Base-by-base conservation (phyloP, 2,888 invertebrate genomes). In the Calephelis perditalis region DNA sequence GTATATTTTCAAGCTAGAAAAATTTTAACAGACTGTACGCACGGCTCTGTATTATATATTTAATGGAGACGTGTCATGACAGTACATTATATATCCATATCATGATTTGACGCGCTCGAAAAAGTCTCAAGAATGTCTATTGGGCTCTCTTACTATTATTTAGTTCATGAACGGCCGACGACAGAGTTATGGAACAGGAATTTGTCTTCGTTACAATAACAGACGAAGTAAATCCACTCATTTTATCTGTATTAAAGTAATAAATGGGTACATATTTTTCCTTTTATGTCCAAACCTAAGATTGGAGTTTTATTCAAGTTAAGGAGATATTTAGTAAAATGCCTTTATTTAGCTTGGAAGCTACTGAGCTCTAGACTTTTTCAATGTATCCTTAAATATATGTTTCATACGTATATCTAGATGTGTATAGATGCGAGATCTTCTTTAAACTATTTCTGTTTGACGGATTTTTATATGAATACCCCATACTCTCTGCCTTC, bases 211-310 rank as follows among this genome's bases (percentile, higher is more conserved):
- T 54, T 54, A 11, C 52, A 11, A 7, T 54, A 54, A 54, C 10
- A 52, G 7, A 35, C 52, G 26, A 6, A 35, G 35, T 52, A 52
- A 52, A 52, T 49, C 49, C 49, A 26, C 52, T 40, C 52, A 52
- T 49, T 49, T 52, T 52, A 52, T 52, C 52, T 10, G 35, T 15
- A 52, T 52, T 52, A 52, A 49, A 35, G 52, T 52, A 26, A 35
- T 52, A 52, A 52, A 52, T 52, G 52, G 10, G 26, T 52, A 52
- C 11, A 52, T 52, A 52, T 52, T 52, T 52, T 35, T 49, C 49
- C 26, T 52, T 26, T 52, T 11, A 35, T 7, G 35, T 35, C 52
- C 12, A 8, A 26, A 26, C 52, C 26, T 11, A 52, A 35, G 52
- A 52, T 6, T 10, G 52, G 52, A 52, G 26, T 52, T 52, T 26